Conservation (phyloP, 2,888 invertebrate genomes). For the Euspilapteryx auroguttella region DNA sequence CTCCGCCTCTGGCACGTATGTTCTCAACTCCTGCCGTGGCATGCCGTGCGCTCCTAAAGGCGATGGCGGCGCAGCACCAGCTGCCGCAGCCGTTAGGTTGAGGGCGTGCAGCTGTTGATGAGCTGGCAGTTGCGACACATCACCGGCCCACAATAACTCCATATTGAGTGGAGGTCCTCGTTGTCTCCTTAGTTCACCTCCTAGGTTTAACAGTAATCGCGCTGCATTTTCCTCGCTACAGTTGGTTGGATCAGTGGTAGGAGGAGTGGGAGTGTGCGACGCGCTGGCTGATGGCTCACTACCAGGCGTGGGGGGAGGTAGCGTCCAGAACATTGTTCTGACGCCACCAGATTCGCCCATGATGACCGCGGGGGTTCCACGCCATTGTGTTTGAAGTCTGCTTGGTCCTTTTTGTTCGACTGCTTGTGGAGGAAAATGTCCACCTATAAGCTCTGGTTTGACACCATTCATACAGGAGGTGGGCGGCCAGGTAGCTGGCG, state of each 20-base stretch:
- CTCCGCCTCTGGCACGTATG: conserved; percentile 51
- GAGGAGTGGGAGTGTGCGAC: conserved; percentile 61
- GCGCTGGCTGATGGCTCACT: conserved; percentile 47
- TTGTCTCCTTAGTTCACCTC: conserved; percentile 68
- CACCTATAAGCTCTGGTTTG: conserved; percentile 80
- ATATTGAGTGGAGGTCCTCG: conserved; percentile 78
- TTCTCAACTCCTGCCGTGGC: conserved; percentile 37
- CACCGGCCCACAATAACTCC: conserved; percentile 91
- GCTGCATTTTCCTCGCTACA: conserved; percentile 66
- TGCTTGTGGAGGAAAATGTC: conserved; percentile 51
- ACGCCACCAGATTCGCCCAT: conserved; percentile 94
- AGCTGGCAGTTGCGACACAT: conserved; percentile 80
- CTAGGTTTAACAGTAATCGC: conserved; percentile 74
- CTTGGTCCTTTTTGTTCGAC: conserved; percentile 35
- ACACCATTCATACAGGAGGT: conserved; percentile 75
- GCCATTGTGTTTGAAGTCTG: conserved; percentile 47
- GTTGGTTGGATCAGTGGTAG: conserved; percentile 48
- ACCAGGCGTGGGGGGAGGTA: conserved; percentile 57
- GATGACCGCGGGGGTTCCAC: conserved; percentile 82
- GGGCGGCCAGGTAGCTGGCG: conserved; percentile 57
- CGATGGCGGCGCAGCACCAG: conserved; percentile 34
- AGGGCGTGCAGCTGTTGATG: conserved; percentile 80
- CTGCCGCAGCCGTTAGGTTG: conserved; percentile 68
- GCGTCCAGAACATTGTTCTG: conserved; percentile 69
- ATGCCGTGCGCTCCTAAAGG: conserved; percentile 35